phyloP scores from a whole-genome alignment of 2,113 vertebrate species.

The Gambusia holbrooki region DNA sequence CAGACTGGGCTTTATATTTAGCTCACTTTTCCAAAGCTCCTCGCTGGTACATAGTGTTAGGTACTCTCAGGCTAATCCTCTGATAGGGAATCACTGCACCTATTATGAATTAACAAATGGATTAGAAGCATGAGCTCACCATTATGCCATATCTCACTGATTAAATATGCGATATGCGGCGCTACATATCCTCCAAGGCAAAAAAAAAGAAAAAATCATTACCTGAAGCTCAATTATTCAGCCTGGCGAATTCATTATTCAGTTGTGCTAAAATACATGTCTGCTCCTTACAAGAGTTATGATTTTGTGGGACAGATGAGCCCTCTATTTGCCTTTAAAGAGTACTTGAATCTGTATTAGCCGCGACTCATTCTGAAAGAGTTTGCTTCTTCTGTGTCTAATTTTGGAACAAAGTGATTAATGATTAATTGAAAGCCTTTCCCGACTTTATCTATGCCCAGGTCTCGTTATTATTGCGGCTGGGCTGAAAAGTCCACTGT shows the following conservation, averaged over 20 bases:
- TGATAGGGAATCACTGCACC: constrained; percentile 60
- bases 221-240: constrained; percentile 52
- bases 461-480: background rate
- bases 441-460: background rate
- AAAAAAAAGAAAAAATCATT: constrained; percentile 4
- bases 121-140: constrained; percentile 33
- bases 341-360: constrained; percentile 23
- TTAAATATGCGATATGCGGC: constrained; percentile 13
- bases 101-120: constrained; percentile 62
- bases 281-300: constrained; percentile 20
- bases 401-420: constrained; percentile 11
- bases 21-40: constrained; percentile 52
- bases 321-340: constrained; percentile 17
- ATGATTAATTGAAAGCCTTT: constrained; percentile 21
- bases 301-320: background rate
- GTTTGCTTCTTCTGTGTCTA: constrained; percentile 14
- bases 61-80: constrained; percentile 57
- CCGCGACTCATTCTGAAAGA: constrained; percentile 5
- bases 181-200: background rate
- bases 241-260: constrained; percentile 38
- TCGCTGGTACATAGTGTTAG: constrained; percentile 39
- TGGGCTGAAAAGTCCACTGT: background rate
- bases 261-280: constrained; percentile 26
- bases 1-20: constrained; percentile 64
- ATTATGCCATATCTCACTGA: constrained; percentile 23